A percentile compares a stretch with the other conserved stretches of the same genome.
phyloP scores from a whole-genome alignment of 2,113 vertebrate genomes.

The Notothenia coriiceps region DNA sequence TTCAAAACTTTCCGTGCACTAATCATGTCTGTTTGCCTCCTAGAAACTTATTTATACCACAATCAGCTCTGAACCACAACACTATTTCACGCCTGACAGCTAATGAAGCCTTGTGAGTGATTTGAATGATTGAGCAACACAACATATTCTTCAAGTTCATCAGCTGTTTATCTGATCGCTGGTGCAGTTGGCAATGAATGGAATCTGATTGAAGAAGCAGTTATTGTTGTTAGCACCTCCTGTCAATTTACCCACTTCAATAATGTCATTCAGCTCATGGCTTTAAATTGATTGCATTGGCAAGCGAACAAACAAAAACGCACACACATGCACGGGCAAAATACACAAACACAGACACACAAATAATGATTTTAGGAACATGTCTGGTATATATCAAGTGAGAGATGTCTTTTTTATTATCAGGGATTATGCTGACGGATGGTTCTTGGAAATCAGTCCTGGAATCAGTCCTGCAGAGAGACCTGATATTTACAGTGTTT shows the following conservation, averaged over 20 bases:
- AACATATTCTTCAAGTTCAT: conserved; percentile 35
- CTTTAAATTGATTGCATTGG: conserved; percentile 51
- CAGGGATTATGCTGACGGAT: conserved; percentile 6
- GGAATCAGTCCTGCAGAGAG: conserved; percentile 20
- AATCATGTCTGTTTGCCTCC: conserved; percentile 16
- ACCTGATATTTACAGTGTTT: conserved; percentile 4
- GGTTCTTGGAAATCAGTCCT: conserved; percentile 31
- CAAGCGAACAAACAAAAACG: neutral
- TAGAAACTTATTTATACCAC: conserved; percentile 19
- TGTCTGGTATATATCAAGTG: conserved; percentile 26
- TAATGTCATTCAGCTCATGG: conserved; percentile 49
- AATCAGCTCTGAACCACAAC: conserved; percentile 24
- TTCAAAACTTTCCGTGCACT: conserved; percentile 7
- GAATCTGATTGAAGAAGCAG: conserved; percentile 57
- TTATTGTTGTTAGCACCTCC: conserved; percentile 56
- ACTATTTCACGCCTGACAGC: conserved; percentile 35
- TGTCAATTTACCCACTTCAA: conserved; percentile 64
- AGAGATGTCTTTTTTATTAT: conserved; percentile 2
- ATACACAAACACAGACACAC: conserved; percentile 1
- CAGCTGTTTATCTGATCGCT: conserved; percentile 59
- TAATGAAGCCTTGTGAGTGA: conserved; percentile 54
- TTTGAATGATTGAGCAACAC: conserved; percentile 45
- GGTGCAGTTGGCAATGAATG: conserved; percentile 48
- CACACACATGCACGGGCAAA: neutral
- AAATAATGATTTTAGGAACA: conserved; percentile 9